A percentile compares a stretch with the other conserved stretches of the same genome.
These are phyloP conservation scores for Gila robusta DNA, from an alignment of 2,797 vertebrate species.

Conservation along the genomic window DNA sequence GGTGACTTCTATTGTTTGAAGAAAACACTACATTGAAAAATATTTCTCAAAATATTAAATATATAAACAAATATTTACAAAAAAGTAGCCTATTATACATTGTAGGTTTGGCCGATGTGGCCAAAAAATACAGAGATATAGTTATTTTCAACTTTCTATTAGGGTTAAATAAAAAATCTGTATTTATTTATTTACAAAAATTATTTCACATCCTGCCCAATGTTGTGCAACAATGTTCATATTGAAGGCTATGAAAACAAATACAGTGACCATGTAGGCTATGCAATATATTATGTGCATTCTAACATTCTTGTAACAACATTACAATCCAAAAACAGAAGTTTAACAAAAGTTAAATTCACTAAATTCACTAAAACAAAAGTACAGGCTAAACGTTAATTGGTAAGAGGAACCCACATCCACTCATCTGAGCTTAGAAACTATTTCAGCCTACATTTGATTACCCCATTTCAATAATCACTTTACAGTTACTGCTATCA, in stretches of 20 bases:
- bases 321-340: background rate
- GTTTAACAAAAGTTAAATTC: background rate
- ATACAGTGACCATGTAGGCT: background rate
- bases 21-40: background rate
- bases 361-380: background rate
- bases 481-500: background rate
- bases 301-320: background rate
- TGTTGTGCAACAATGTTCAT: background rate
- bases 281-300: background rate
- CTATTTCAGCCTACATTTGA: background rate
- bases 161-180: no score
- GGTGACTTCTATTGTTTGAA: background rate
- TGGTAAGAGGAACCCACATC: background rate
- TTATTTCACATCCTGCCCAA: background rate
- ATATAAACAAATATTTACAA: background rate
- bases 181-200: no score
- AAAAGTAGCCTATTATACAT: background rate
- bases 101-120: background rate
- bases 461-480: background rate
- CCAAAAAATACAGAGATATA: background rate
- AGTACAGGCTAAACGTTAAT: background rate
- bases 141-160: background rate
- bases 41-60: background rate
- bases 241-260: background rate
- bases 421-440: background rate